Evolutionary conservation across 2,113 vertebrate species (phyloP).

Genomic region (Nycticebus coucang): DNA sequence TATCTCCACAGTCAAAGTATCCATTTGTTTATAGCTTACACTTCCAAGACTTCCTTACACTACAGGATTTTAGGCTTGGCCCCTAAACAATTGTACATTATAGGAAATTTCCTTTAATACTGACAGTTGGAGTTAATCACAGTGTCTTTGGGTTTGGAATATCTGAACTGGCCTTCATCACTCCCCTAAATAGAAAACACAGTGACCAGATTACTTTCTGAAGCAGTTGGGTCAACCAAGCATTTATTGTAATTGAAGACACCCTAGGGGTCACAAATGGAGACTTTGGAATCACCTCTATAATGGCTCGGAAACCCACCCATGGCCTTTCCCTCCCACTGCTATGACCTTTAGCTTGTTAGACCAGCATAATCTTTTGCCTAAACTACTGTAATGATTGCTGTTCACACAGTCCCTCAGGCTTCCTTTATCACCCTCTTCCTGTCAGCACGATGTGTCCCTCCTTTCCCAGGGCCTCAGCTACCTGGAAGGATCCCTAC

Average conservation of each 20-base stretch:
- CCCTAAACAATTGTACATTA: background rate
- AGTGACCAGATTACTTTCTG: conserved; percentile 32
- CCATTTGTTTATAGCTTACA: background rate
- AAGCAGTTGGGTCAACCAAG: conserved; percentile 30
- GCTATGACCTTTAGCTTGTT: background rate
- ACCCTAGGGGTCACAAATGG: background rate
- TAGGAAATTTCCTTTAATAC: background rate
- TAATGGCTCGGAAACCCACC: background rate
- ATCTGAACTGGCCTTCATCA: background rate
- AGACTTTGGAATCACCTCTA: background rate
- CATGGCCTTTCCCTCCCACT: background rate
- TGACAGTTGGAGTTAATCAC: background rate
- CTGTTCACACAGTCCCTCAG: background rate
- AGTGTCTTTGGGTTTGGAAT: conserved; percentile 10
- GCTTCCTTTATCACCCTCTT: background rate
- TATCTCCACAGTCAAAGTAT: background rate
- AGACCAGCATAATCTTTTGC: background rate
- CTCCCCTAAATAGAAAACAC: background rate
- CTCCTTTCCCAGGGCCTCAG: background rate
- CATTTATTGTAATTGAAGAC: background rate
- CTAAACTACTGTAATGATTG: background rate
- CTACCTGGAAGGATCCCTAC: background rate
- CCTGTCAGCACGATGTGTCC: background rate
- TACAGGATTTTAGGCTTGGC: background rate
- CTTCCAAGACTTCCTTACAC: background rate